A percentile compares a stretch with the other conserved stretches of the same genome.
phyloP scores from a whole-genome alignment of 2,797 vertebrate genomes.

The Spea hammondii region DNA sequence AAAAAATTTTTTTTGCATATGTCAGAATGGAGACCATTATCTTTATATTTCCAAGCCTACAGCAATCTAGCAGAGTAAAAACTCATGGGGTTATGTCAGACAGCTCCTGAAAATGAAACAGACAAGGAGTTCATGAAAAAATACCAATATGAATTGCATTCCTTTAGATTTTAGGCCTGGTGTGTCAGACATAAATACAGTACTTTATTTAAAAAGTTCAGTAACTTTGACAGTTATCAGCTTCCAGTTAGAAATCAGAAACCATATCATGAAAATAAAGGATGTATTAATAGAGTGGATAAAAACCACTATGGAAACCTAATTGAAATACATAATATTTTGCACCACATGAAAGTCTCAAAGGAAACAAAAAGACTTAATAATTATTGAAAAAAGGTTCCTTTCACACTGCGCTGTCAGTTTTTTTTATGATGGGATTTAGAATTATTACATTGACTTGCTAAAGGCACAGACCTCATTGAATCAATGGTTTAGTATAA shows the following conservation, averaged over 20 bases:
- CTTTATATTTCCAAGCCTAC: not conserved
- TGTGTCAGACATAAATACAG: constrained; percentile 26
- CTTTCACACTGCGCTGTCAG: too few species aligned
- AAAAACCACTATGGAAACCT: too few species aligned
- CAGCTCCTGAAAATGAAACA: constrained; percentile 3
- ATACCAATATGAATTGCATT: constrained; percentile 20
- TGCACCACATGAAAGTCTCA: not conserved
- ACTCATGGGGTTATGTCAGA: constrained; percentile 23
- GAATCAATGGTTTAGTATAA: too few species aligned
- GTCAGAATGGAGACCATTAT: not conserved
- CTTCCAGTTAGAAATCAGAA: constrained; percentile 12
- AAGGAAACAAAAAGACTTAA: too few species aligned
- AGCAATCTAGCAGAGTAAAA: constrained; percentile 1
- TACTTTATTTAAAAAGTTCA: constrained; percentile 27
- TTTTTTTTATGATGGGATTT: too few species aligned
- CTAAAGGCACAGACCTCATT: too few species aligned
- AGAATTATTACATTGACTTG: too few species aligned
- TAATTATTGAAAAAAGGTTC: too few species aligned
- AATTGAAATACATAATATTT: not conserved
- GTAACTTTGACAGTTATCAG: constrained; percentile 4
- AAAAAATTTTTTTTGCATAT: not conserved
- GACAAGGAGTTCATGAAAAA: constrained; percentile 18
- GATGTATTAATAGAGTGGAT: not conserved
- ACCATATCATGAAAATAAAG: constrained; percentile 7
- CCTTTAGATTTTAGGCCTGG: not conserved